Evolutionary conservation across 2,113 vertebrate genomes (phyloP).

Genomic region (Crotalus viridis): DNA sequence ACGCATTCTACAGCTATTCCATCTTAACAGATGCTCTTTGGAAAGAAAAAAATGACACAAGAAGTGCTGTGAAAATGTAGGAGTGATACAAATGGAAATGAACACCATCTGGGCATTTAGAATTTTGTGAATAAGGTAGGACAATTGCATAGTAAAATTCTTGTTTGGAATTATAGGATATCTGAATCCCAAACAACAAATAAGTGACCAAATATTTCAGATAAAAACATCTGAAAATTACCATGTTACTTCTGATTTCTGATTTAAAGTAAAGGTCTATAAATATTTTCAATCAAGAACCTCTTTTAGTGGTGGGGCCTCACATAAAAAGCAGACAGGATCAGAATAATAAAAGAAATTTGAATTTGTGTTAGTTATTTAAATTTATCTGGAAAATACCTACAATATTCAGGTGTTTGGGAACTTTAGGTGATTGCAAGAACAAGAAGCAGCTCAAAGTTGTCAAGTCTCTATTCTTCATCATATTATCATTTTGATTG

Average conservation of each 20-base stretch:
- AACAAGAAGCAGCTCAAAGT: not conserved
- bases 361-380: not conserved
- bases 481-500: not conserved
- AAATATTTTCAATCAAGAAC: not conserved
- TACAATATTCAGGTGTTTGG: not conserved
- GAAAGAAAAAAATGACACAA: not conserved
- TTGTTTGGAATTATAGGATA: not conserved
- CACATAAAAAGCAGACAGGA: not conserved
- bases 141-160: not conserved
- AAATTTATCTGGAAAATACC: not conserved
- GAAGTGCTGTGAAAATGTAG: not conserved
- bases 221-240: not conserved
- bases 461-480: not conserved
- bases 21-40: not conserved
- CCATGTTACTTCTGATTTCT: not conserved
- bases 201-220: not conserved
- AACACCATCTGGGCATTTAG: not conserved
- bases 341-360: not conserved
- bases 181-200: not conserved
- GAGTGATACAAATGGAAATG: not conserved
- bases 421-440: not conserved
- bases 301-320: not conserved
- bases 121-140: not conserved
- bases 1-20: not conserved
- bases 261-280: not conserved